Evolutionary conservation across 2,888 invertebrate species (phyloP).

Genomic region (Ditylenchus weischeri): DNA sequence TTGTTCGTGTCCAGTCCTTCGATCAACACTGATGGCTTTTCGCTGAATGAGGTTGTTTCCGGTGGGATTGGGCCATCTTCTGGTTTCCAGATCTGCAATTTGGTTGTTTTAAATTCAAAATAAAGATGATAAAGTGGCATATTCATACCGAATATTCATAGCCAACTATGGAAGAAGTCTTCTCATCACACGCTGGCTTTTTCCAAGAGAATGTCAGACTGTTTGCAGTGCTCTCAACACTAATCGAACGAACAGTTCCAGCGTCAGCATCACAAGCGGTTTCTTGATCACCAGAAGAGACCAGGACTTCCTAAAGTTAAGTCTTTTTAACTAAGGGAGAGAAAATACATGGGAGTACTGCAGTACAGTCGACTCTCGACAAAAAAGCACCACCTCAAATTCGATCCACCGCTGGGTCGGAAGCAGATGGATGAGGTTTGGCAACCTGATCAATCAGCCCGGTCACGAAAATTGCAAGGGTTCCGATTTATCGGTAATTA

Average conservation of each 20-base stretch:
- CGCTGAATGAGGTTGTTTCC: conserved; percentile 49
- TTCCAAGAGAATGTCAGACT: conserved; percentile 40
- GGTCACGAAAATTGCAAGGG: too few species aligned
- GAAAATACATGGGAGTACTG: too few species aligned
- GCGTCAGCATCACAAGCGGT: conserved; percentile 46
- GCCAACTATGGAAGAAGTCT: conserved; percentile 51
- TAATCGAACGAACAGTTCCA: conserved; percentile 20
- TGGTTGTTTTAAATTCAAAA: too few species aligned
- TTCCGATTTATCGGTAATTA: too few species aligned
- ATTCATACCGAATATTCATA: conserved; percentile 53
- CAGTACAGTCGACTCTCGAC: too few species aligned
- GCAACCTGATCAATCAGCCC: too few species aligned
- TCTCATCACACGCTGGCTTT: conserved; percentile 51
- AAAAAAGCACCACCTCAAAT: too few species aligned
- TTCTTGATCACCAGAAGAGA: conserved; percentile 38
- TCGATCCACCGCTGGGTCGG: too few species aligned
- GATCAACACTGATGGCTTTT: conserved; percentile 41
- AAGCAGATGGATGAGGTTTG: too few species aligned
- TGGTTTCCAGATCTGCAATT: conserved; percentile 19
- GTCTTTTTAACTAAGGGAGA: too few species aligned
- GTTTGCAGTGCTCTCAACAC: conserved; percentile 24
- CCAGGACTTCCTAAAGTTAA: conserved; percentile 46
- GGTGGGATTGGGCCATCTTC: conserved; percentile 33
- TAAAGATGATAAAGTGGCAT: too few species aligned
- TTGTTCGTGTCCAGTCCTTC: conserved; percentile 41